Evolutionary conservation across 2,888 invertebrate genomes (phyloP), one percentile per base, ranked within the genome.

Genomic region (Andrena praecox): DNA sequence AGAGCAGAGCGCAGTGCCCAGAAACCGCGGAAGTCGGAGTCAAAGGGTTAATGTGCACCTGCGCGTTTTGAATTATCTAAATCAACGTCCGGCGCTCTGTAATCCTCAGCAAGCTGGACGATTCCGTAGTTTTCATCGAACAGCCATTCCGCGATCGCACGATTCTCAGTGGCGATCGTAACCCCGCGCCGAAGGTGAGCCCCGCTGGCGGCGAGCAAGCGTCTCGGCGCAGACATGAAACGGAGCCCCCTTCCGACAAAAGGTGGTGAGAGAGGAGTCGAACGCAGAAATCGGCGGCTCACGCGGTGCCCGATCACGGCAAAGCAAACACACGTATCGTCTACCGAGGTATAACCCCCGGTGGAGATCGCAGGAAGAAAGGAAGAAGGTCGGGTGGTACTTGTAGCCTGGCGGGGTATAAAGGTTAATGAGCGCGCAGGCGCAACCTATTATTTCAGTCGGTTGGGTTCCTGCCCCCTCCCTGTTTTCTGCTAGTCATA

Each of bases 381-480:
- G 90, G 89, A 91, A 88, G 90, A 91, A 92, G 92, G 93, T 93
- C 92, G 92, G 42, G 91, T 91, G 92, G 91, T 92, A 91, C 91
- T 92, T 90, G 91, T 90, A 89, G 91, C 90, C 88, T 89, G 92
- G 89, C 90, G 88, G 92, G 93, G 93, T 93, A 93, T 93, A 93
- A 94, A 93, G 93, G 93, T 93, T 94, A 94, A 94, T 94, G 93
- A 93, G 93, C 93, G 92, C 93, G 87, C 92, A 91, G 92, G 93
- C 93, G 92, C 92, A 94, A 93, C 93, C 93, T 94, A 93, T 94
- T 93, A 93, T 94, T 93, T 93, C 89, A 92, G 91, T 90, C 91
- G 91, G 91, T 89, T 91, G 91, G 90, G 86, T 87, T 86, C 74
- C 87, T 82, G 77, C 79, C 75, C 85, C 81, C 79, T 74, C 86